phyloP scores from a whole-genome alignment of 1,140 invertebrate species.

The Orchesella cincta region DNA sequence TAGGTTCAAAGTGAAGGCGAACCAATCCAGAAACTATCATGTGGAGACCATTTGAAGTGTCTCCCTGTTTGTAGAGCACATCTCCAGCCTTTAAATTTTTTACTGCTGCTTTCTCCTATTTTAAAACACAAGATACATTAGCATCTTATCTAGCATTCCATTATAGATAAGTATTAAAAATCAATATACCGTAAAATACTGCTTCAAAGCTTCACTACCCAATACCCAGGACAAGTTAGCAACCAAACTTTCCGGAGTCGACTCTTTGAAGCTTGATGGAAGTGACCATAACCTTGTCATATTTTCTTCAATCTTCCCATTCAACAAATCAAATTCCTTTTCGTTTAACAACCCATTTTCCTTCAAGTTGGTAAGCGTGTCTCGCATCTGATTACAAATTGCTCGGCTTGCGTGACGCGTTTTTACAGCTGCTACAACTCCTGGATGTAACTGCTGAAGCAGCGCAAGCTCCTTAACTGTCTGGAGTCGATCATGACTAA shows the following conservation, averaged over 20 bases:
- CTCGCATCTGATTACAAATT: slow-evolving; percentile 56
- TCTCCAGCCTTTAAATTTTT: slow-evolving; percentile 55
- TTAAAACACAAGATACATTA: not conserved
- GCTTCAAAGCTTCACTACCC: slow-evolving; percentile 37
- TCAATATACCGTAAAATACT: slow-evolving; percentile 34
- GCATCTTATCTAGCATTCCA: not conserved
- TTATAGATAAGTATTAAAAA: not conserved
- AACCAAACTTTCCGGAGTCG: slow-evolving; percentile 30
- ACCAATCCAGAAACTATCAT: slow-evolving; percentile 57
- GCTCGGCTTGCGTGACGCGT: slow-evolving; percentile 57
- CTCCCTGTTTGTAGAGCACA: slow-evolving; percentile 41
- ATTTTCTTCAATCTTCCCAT: slow-evolving; percentile 37
- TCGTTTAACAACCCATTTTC: slow-evolving; percentile 51
- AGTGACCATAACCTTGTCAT: slow-evolving; percentile 44
- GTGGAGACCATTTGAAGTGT: slow-evolving; percentile 54
- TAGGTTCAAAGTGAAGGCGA: slow-evolving; percentile 51
- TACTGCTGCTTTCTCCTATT: slow-evolving; percentile 53
- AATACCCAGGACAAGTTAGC: slow-evolving; percentile 41
- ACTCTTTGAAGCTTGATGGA: slow-evolving; percentile 31
- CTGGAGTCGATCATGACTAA: not conserved
- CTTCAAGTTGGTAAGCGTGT: slow-evolving; percentile 54
- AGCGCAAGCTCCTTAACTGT: slow-evolving; percentile 21
- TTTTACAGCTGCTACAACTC: slow-evolving; percentile 58
- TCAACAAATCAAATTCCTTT: slow-evolving; percentile 32
- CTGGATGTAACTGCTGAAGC: slow-evolving; percentile 53